Conservation (phyloP, 2,888 invertebrate species). For the Iselma pallidipennis region DNA sequence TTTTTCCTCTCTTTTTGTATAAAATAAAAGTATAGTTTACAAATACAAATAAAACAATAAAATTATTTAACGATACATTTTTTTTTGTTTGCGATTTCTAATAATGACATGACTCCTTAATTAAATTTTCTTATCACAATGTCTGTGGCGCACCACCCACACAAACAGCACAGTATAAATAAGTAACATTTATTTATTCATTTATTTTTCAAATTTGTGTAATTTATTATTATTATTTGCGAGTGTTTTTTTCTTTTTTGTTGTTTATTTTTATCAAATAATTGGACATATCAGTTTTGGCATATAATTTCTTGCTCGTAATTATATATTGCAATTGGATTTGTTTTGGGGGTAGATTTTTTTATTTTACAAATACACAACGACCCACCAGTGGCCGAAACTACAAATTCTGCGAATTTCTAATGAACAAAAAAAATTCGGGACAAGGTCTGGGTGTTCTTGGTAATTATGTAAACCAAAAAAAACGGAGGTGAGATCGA, state of each 20-base stretch:
- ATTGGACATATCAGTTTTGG: constrained; percentile 49
- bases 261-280: constrained; percentile 39
- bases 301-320: constrained; percentile 39
- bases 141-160: constrained; percentile 54
- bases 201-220: not conserved
- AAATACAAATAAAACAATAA: constrained; percentile 56
- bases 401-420: not conserved
- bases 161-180: constrained; percentile 57
- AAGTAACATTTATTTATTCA: constrained; percentile 52
- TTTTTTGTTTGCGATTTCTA: constrained; percentile 53
- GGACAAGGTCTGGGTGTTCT: not conserved
- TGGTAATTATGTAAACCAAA: too few species aligned
- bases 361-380: constrained; percentile 2
- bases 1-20: constrained; percentile 35
- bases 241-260: constrained; percentile 49
- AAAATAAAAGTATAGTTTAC: constrained; percentile 56
- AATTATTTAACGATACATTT: constrained; percentile 53
- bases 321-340: constrained; percentile 45
- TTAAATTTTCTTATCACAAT: constrained; percentile 56
- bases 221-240: constrained; percentile 44
- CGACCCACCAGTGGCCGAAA: not conserved
- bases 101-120: constrained; percentile 52
- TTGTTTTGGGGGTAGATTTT: not conserved
- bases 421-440: not conserved
- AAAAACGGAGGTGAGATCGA: too few species aligned